Evolutionary conservation across 2,888 invertebrate species (phyloP).

Genomic region (Drosophila affinis): DNA sequence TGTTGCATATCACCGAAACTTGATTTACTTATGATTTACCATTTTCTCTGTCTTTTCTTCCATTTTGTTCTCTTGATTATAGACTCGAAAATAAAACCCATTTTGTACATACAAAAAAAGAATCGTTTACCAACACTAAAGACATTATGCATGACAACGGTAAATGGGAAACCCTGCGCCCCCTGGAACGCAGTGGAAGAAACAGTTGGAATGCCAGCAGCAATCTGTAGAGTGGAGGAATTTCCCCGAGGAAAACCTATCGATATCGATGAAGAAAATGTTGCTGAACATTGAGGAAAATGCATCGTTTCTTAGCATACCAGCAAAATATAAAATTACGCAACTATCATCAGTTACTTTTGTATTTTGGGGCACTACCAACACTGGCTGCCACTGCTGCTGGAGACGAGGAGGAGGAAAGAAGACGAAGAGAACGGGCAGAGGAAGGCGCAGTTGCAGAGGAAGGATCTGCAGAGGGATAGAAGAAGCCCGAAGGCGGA

Average conservation of each 20-base stretch:
- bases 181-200: constrained; percentile 19
- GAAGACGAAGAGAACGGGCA: constrained; percentile 32
- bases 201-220: constrained; percentile 10
- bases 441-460: constrained; percentile 31
- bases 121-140: constrained; percentile 27
- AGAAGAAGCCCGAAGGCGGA: constrained; percentile 41
- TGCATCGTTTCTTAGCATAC: constrained; percentile 82
- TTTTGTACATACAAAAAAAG: neutral
- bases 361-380: constrained; percentile 76
- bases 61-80: constrained; percentile 73
- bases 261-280: constrained; percentile 58
- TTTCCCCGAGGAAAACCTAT: constrained; percentile 11
- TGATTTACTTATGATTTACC: constrained; percentile 73
- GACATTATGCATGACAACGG: constrained; percentile 36
- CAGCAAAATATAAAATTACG: constrained; percentile 82
- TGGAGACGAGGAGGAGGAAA: constrained; percentile 54
- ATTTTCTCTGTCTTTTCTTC: constrained; percentile 49
- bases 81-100: constrained; percentile 54
- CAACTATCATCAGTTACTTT: constrained; percentile 82
- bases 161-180: constrained; percentile 16
- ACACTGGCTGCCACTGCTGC: constrained; percentile 60
- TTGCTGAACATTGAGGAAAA: constrained; percentile 77
- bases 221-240: constrained; percentile 8
- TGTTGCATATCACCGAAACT: constrained; percentile 31
- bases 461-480: constrained; percentile 39